Base-by-base conservation (phyloP, 2,113 vertebrate species). In the Ursus arctos region DNA sequence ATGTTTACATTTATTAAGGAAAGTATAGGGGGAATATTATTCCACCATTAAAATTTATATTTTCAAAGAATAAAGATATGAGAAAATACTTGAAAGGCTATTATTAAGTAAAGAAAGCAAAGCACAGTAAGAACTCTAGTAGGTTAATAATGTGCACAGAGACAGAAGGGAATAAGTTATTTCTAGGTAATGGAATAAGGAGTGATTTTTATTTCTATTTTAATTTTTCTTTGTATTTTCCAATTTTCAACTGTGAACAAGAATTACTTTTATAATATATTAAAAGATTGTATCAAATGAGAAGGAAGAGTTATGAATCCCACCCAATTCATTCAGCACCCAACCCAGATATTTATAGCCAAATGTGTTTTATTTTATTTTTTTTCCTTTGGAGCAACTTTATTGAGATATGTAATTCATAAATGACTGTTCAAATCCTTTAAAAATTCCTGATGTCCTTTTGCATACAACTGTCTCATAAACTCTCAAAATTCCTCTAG, bases 1-100 rank as follows among this genome's bases (percentile, higher is more conserved):
- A 59, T 61, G 71, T 72, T 89, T 90, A 97, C 72, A 61, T 88
- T 57, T 93, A 80, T 36, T 94, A 36, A 43, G 43, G 79, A 31
- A 96, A 80, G 81, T 67, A 28, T 88, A 55, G 11, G 6, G 9
- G 3, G 55, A 87, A 79, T 47, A 86, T 82, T 85, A 92, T 89
- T 59, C 43, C 22, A 40, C 28, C 43, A 89, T 36, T 94, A 80
- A 86, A 88, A 89, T 89, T n/a, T 21, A 1, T 88, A 59, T 77
- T 82, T 97, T 95, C 33, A 57, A 84, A 82, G 72, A 86, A 21
- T 96, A 51, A 83, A 28, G 22, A 76, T 81, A 47, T 2, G 36
- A 57, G 59, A 91, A 94, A 82, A 61, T 33, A 94, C 8, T 36
- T 84, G 21, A 89, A 8, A 57, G 36, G 33, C 43, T 24, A 61